Evolutionary conservation across 30 jellyfish, hydroid and myxozoan species (phyloP), one percentile per base, ranked within the genome.

Genomic region (Turritopsis rubra): DNA sequence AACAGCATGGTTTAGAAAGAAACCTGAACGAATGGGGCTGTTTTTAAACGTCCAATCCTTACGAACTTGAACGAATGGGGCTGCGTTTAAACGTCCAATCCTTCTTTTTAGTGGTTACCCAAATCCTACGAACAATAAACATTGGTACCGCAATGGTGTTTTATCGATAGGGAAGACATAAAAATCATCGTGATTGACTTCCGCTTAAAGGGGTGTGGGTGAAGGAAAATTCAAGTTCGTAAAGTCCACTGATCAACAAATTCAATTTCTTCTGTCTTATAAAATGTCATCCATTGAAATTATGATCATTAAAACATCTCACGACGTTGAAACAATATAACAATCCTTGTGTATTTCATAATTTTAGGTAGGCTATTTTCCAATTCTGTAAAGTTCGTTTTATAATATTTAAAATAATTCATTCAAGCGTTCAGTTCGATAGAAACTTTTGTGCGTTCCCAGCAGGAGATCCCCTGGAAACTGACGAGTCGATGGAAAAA

Each of bases 1-100:
- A 83, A 83, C 79, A 83, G 90, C 52, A 83, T 83, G 90, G 87
- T 83, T 24, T 83, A 24, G 52, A 21, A 41, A 5, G 5, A 17
- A 68, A 41, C 60, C 13, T 5, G 60, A 41, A 41, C 60, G 60
- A 41, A 41, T 41, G 60, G 31, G 77, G 28, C 30, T 16, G 30
- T 16, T 27, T 68, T 23, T 60, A 23, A 18, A 23, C 73, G 21
- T 60, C 22, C 73, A 23, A 18, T 60, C 21, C 73, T 23, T 23
- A 60, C 19, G 21, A 68, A 41, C 60, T 41, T 5, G 60, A 41
- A 41, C 60, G 60, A 41, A 41, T 41, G 60, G 31, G 77, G 28
- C 30, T 16, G 30, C 23, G 16, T 68, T 23, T 60, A 23, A n/a
- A n/a, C 30, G 30, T 19, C 77, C 31, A 8, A 68, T n/a, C 19